Evolutionary conservation across 1,140 invertebrate species (phyloP), one percentile per base, ranked within the genome.

Genomic region (Sminthurides bifidus): DNA sequence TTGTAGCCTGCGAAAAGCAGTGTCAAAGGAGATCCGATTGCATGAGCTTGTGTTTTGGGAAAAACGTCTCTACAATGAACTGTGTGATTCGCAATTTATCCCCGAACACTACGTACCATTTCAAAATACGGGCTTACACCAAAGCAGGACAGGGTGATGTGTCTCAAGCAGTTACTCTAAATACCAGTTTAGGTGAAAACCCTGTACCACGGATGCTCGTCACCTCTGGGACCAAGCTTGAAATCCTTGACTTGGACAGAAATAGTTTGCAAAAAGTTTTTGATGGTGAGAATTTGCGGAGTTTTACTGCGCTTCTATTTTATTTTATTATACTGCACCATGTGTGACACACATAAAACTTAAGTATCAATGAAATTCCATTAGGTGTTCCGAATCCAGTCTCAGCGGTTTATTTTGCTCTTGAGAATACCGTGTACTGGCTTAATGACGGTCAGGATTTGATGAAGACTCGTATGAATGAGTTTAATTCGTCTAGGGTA

Each of bases 361-460:
- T 64, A 30, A 43, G 26, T 43, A 31, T 45, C 21, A 12, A 68
- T 69, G 19, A n/a, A 26, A 23, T 10, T 43, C 23, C 6, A 40
- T 66, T 61, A 4, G 68, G 71, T 12, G 35, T 66, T 14, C 54
- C 64, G 1, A 61, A 68, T 24, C 66, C 69, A 2, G 50, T 65
- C 0, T 66, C 71, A 14, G 51, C 71, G 19, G 67, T 68, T 4
- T 74, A 69, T 55, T 63, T 73, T 17, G 66, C 67, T 6, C 59
- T 77, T 45, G 87, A 91, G 67, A 76, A 80, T 49, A 77, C 80
- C 35, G 73, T 89, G 8, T 87, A 83, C 60, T 92, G 87, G 87
- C 79, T 91, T 3, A 85, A 90, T 64, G 81, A 87, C 64, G 62
- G 52, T 0, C 78, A 83, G 51, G 82, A 87, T 68, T 69, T 91